phyloP scores from a whole-genome alignment of 2,888 invertebrate genomes.

The Hydriomena furcata region DNA sequence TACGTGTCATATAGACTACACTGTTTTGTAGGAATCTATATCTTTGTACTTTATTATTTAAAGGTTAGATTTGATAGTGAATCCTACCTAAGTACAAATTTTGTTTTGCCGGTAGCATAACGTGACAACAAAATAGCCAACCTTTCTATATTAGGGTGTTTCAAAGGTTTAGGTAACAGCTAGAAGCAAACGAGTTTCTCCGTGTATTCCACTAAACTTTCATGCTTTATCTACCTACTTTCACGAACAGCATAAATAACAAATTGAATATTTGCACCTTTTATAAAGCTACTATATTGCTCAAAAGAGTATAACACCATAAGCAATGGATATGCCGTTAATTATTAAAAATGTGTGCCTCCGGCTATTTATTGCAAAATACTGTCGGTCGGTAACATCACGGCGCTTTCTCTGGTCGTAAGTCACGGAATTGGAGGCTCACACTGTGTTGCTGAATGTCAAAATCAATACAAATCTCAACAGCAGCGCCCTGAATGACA shows the following conservation, averaged over 20 bases:
- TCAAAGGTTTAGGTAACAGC: constrained; percentile 23
- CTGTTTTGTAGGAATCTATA: too few species aligned
- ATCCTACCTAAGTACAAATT: too few species aligned
- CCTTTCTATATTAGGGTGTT: constrained; percentile 31
- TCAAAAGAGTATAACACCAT: constrained; percentile 12
- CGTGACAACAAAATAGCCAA: constrained; percentile 34
- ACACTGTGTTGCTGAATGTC: constrained; percentile 46
- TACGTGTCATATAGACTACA: too few species aligned
- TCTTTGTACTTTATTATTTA: too few species aligned
- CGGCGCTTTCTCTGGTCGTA: constrained; percentile 58
- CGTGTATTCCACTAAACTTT: constrained; percentile 2
- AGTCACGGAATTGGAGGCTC: constrained; percentile 53
- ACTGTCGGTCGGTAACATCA: constrained; percentile 35
- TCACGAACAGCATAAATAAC: background rate
- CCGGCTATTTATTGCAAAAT: constrained; percentile 49
- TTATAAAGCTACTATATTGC: constrained; percentile 6
- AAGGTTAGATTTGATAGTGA: too few species aligned
- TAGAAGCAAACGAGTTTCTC: constrained; percentile 18
- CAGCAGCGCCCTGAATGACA: constrained; percentile 53
- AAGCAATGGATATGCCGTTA: constrained; percentile 27
- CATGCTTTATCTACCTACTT: background rate
- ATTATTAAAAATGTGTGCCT: constrained; percentile 40
- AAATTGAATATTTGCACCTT: background rate
- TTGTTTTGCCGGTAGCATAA: background rate
- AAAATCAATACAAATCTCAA: constrained; percentile 55